phyloP scores from a whole-genome alignment of 2,113 vertebrate species.

The Myrmecophaga tridactyla region DNA sequence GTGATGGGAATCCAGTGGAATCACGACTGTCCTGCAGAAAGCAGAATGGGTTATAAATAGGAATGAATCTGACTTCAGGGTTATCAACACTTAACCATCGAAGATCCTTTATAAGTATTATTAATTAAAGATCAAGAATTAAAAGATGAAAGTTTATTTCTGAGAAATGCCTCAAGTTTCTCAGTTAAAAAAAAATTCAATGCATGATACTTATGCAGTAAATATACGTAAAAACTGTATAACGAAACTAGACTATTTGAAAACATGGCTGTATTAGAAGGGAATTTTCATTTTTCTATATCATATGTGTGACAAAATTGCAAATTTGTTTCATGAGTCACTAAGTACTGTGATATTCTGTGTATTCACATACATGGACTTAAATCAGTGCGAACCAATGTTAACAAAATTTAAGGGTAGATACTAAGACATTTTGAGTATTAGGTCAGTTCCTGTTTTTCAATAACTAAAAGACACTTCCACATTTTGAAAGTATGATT shows the following conservation, averaged over 20 bases:
- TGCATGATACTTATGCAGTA: slow-evolving; percentile 51
- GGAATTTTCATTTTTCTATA: slow-evolving; percentile 39
- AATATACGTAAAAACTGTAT: slow-evolving; percentile 61
- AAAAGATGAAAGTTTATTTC: slow-evolving; percentile 65
- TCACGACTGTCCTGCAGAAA: slow-evolving; percentile 2
- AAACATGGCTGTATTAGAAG: slow-evolving; percentile 47
- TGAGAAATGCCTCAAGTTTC: slow-evolving; percentile 1
- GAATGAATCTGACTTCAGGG: slow-evolving; percentile 37
- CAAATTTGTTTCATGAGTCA: background rate
- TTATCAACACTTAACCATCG: background rate
- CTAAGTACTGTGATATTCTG: background rate
- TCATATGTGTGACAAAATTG: slow-evolving; percentile 29
- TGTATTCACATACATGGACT: background rate
- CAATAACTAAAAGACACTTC: background rate
- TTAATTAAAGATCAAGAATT: slow-evolving; percentile 26
- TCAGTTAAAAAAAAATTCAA: background rate
- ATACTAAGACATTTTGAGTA: slow-evolving; percentile 45
- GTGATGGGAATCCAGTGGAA: slow-evolving; percentile 16
- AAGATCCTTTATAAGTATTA: slow-evolving; percentile 35
- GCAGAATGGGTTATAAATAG: slow-evolving; percentile 19
- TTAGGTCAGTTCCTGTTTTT: slow-evolving; percentile 54
- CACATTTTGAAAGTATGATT: slow-evolving; percentile 51
- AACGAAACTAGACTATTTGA: slow-evolving; percentile 54
- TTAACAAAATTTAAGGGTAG: slow-evolving; percentile 43
- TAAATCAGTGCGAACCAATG: background rate